phyloP scores from a whole-genome alignment of 2,113 vertebrate species.

The Azemiops feae region DNA sequence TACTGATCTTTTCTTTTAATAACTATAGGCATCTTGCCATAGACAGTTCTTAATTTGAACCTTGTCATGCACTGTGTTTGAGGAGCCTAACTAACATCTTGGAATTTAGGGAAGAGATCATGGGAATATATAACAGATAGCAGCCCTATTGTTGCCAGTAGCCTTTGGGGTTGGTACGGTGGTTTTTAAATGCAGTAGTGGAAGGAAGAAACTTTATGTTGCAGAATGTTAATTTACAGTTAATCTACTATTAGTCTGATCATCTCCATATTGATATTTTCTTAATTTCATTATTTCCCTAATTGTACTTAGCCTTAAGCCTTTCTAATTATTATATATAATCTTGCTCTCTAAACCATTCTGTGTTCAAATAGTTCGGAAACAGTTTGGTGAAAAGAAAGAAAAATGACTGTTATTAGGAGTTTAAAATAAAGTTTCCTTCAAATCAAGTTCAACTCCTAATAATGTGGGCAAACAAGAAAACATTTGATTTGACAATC shows the following conservation, averaged over 20 bases:
- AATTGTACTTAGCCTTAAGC: too few species aligned
- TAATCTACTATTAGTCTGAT: background rate
- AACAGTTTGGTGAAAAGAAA: background rate
- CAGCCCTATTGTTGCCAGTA: background rate
- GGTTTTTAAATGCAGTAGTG: too few species aligned
- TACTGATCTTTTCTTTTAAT: background rate
- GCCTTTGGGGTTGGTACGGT: background rate
- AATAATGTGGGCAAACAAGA: background rate
- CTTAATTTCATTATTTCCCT: background rate
- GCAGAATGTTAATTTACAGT: background rate
- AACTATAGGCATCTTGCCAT: background rate
- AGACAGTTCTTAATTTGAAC: background rate
- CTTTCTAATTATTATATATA: background rate
- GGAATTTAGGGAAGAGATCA: background rate
- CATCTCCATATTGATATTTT: background rate
- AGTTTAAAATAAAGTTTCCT: background rate
- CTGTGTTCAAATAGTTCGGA: background rate
- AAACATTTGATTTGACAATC: background rate
- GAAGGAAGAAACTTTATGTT: background rate
- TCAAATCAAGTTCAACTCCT: background rate
- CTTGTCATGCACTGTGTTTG: background rate
- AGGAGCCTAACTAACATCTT: background rate
- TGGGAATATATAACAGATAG: background rate
- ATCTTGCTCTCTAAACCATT: background rate
- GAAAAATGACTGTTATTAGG: background rate